Percentiles rank a stretch among this genome's conserved stretches.
These are phyloP conservation scores for Aepyceros melampus DNA, from an alignment of 2,113 vertebrate genomes.

Conservation along the genomic window DNA sequence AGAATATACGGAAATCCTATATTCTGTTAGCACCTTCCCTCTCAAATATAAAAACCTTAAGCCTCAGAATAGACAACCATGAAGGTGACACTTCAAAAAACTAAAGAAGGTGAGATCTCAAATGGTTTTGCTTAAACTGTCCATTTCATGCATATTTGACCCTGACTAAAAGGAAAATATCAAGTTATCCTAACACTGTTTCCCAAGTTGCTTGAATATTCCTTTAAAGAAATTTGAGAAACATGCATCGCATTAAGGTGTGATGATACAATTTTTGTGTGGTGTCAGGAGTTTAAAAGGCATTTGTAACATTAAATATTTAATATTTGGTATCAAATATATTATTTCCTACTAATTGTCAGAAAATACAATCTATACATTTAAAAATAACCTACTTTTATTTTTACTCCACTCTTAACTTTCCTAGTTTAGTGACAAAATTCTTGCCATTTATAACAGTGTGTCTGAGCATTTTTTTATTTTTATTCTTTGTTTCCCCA, in stretches of 20 bases:
- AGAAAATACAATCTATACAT: background rate
- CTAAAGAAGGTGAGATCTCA: constrained; percentile 22
- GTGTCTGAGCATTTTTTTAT: constrained; percentile 15
- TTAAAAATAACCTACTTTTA: constrained; percentile 32
- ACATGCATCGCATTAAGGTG: background rate
- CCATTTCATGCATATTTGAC: constrained; percentile 45
- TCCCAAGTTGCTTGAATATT: constrained; percentile 8
- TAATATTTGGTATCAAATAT: background rate
- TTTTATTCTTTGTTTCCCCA: background rate
- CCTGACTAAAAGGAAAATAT: constrained; percentile 50
- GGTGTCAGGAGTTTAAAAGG: background rate
- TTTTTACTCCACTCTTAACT: constrained; percentile 43
- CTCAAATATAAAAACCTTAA: constrained; percentile 24
- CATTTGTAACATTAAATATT: background rate
- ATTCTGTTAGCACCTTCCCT: constrained; percentile 31
- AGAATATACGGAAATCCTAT: background rate
- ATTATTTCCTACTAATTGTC: background rate
- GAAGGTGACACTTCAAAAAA: constrained; percentile 70
- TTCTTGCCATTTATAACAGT: constrained; percentile 17
- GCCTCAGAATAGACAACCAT: constrained; percentile 52
- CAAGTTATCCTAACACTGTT: background rate
- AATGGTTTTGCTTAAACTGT: constrained; percentile 51
- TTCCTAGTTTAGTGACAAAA: constrained; percentile 16
- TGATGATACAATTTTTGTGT: background rate
- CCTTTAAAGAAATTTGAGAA: constrained; percentile 19